Evolutionary conservation across 2,888 invertebrate genomes (phyloP), one percentile per base, ranked within the genome.

Genomic region (Orthonychiurus folsomi): DNA sequence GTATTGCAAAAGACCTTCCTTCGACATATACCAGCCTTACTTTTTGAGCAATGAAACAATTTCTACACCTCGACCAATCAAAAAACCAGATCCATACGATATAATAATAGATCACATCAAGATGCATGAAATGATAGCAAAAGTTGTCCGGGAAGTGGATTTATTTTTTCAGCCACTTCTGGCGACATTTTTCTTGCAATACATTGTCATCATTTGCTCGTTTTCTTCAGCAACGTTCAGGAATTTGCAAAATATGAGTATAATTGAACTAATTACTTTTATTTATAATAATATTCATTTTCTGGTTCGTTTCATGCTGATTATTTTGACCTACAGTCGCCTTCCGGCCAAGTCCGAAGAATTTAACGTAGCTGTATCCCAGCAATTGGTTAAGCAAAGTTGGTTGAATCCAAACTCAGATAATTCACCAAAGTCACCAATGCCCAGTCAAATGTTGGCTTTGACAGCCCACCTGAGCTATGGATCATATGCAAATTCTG

Each of bases 221-320:
- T 37, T 37, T 37, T 37, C 37, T 37, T 37, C 37, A 15, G 37
- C 37, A 5, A 37, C 37, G 37, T 37, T 37, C 15, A 5, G 37
- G 15, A 37, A 37, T 37, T 37, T 37, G 37, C 37, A 37, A 37
- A 37, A 37, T 15, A 37, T 37, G 37, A 37, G 37, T 37, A 37
- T 15, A 15, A 37, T 37, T 37, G 37, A 37, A 37, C 5, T 37
- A 15, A 37, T 37, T 37, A 37, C 37, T 37, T 37, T 37, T 37
- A 37, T 37, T 37, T 37, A 37, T 37, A 37, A 37, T 37, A 37
- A 37, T 37, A 37, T 37, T 37, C 37, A 37, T 37, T 37, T 37
- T 37, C 37, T 37, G 5, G 15, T 37, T 37, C 37, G 37, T 5
- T 37, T 37, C 15, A 37, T 37, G 37, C 37, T 37, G 15, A 37